Base-by-base conservation (phyloP, 2,888 invertebrate species). In the Prenolepis imparis region DNA sequence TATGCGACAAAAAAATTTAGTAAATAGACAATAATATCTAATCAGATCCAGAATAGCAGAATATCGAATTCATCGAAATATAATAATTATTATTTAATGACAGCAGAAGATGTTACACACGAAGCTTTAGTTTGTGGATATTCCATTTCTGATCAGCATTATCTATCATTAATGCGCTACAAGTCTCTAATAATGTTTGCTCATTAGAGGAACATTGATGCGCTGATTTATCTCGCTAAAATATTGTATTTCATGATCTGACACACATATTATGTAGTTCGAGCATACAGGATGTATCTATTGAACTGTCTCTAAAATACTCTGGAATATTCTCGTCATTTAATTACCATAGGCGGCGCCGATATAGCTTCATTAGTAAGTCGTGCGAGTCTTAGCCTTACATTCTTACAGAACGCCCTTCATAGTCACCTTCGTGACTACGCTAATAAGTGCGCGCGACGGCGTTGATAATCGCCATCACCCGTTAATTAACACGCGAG, bases 381-480 rank as follows among this genome's bases (percentile, higher is more conserved):
- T 63, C 68, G 68, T 24, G 48, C 78, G 41, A 78, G 28, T 41
- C 59, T 66, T 82, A 66, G 52, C 44, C 44, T 81, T 44, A 55
- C 61, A 39, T 81, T 57, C 66, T 73, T 70, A 48, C 61, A 57
- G 21, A 74, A 41, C 44, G 70, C 48, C 59, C 36, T 55, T 55
- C 67, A 52, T 52, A 72, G 39, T 48, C 70, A 52, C 64, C 75
- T 77, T 63, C 84, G 63, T 64, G 82, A 72, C 59, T 44, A 72
- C 52, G 55, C 73, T 83, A 85, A 85, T 85, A 85, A 83, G 61
- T 55, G 78, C 68, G 66, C 83, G 41, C 84, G 67, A 75, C 44
- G 80, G 73, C 67, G 67, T 52, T 57, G 82, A 59, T 85, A 85
- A 85, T 85, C 73, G 68, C 68, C 77, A 78, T 83, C 44, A 4